These are phyloP conservation scores for Copidosoma aretas DNA, from an alignment of 2,888 invertebrate genomes.

Conservation along the genomic window DNA sequence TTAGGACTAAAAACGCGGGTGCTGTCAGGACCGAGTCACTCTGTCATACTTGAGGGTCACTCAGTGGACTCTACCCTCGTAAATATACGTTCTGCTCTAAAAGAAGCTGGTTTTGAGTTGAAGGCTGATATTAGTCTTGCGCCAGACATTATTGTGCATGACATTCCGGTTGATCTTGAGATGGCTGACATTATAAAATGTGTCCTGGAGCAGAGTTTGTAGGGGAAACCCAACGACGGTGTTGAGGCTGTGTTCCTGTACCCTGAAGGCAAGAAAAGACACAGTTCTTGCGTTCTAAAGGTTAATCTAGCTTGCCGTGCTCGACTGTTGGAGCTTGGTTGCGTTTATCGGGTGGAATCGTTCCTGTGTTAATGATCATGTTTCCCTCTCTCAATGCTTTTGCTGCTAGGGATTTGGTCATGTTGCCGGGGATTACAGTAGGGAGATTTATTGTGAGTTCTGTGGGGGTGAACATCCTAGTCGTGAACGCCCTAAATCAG, in stretches of 20 bases:
- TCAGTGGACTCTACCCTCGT: too few species aligned
- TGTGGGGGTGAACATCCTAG: too few species aligned
- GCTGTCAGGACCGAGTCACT: too few species aligned
- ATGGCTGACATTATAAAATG: neutral
- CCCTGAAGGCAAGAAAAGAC: neutral
- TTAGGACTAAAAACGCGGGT: too few species aligned
- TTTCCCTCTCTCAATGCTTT: neutral
- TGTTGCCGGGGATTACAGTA: too few species aligned
- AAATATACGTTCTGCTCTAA: neutral
- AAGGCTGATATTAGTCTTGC: neutral
- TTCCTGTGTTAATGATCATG: neutral
- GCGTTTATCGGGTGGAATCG: neutral
- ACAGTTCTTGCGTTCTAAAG: neutral
- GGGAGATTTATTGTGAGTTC: too few species aligned
- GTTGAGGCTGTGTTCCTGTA: neutral
- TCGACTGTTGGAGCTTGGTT: neutral
- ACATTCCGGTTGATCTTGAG: neutral
- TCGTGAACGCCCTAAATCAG: too few species aligned
- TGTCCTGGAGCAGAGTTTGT: neutral
- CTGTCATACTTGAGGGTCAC: too few species aligned
- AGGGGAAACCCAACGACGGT: neutral
- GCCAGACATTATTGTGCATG: neutral
- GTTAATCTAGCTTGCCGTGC: neutral
- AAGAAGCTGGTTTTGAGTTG: neutral
- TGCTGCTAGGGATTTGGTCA: neutral